Conservation (phyloP, 2,113 vertebrate species). For the Melanostigma gelatinosum region DNA sequence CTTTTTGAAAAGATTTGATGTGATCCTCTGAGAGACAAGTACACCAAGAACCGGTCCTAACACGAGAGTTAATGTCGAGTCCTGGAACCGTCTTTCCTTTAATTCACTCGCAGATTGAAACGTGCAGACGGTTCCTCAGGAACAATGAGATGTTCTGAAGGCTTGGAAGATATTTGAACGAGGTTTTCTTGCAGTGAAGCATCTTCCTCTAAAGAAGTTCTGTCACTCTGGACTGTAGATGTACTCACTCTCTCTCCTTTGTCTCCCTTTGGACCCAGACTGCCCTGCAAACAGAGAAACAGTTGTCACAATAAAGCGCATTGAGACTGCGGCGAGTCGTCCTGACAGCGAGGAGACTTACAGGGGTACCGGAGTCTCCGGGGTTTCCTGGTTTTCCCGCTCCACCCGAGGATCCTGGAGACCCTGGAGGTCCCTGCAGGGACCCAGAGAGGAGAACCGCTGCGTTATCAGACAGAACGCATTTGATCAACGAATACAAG, state of each 20-base stretch:
- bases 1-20: too few relatives aligned
- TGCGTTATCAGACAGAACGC: too few relatives aligned
- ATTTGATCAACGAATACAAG: too few relatives aligned
- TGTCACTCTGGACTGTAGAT: background rate
- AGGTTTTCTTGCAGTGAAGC: too few relatives aligned
- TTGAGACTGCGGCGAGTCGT: background rate
- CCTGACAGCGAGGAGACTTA: constrained; percentile 73
- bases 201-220: too few relatives aligned
- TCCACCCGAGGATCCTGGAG: constrained; percentile 89
- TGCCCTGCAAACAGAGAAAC: constrained; percentile 84
- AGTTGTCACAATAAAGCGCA: background rate
- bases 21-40: too few relatives aligned
- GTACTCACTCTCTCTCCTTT: constrained; percentile 96
- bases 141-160: too few relatives aligned
- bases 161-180: too few relatives aligned
- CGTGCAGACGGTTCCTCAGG: too few relatives aligned
- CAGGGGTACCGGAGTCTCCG: constrained; percentile 88
- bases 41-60: too few relatives aligned
- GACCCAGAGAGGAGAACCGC: background rate
- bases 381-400: constrained; percentile 91
- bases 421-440: constrained; percentile 90
- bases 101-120: background rate
- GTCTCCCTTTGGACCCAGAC: constrained; percentile 91
- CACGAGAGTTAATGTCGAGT: background rate
- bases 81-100: too few relatives aligned